phyloP scores from a whole-genome alignment of 2,113 vertebrate species.

The Nycticryphes semicollaris region DNA sequence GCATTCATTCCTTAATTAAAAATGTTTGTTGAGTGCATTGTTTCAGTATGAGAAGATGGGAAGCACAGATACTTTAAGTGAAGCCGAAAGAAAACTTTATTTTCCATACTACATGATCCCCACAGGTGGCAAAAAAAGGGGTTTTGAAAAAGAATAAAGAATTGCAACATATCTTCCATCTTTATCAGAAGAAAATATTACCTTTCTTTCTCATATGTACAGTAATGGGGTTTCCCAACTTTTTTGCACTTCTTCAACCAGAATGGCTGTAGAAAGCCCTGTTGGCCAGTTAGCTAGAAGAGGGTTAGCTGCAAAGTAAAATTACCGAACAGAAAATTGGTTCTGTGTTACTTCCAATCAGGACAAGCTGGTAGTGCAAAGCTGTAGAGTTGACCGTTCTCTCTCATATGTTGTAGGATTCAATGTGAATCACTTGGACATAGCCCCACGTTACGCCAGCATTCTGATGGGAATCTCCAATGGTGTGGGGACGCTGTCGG shows the following conservation, averaged over 20 bases:
- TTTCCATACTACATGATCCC: background rate
- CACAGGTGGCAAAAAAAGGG: background rate
- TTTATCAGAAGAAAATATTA: background rate
- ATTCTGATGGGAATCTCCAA: slow-evolving; percentile 99
- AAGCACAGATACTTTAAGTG: background rate
- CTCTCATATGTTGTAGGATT: slow-evolving; percentile 81
- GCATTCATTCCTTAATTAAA: background rate
- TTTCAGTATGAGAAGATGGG: background rate
- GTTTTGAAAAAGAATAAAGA: background rate
- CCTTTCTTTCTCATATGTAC: background rate
- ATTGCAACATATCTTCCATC: background rate
- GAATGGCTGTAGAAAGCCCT: background rate
- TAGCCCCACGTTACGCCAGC: slow-evolving; percentile 96
- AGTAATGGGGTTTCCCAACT: background rate
- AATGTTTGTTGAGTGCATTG: background rate
- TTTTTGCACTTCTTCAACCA: background rate
- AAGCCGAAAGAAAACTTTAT: background rate
- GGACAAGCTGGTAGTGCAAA: background rate
- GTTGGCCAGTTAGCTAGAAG: background rate
- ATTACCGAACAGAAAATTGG: too few relatives aligned
- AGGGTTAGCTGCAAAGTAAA: too few relatives aligned
- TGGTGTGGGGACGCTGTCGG: slow-evolving; percentile 92
- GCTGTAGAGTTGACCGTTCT: background rate
- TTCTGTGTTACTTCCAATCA: too few relatives aligned
- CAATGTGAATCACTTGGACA: slow-evolving; percentile 97